Conservation (phyloP, 2,797 vertebrate genomes). For the Sebastes iracundus region DNA sequence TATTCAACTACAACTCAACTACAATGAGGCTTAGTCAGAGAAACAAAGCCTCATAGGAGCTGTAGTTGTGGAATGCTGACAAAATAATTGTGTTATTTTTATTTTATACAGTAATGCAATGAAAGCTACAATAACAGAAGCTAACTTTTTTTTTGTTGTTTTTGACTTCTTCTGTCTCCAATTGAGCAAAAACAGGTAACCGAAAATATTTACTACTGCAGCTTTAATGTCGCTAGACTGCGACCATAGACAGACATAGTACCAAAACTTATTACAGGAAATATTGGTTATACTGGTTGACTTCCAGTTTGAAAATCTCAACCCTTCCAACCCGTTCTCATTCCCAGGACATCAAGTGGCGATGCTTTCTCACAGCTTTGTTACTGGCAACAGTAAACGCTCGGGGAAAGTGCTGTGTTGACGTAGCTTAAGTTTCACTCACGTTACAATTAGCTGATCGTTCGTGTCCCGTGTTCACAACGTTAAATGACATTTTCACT, state of each 20-base stretch:
- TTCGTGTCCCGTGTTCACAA: too few species aligned
- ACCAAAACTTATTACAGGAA: not conserved
- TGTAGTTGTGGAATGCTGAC: slow-evolving; percentile 1
- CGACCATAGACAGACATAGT: not conserved
- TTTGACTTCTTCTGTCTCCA: not conserved
- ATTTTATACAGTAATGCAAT: slow-evolving; percentile 2
- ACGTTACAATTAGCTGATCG: too few species aligned
- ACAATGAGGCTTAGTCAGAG: slow-evolving; percentile 4
- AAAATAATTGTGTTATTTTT: not conserved
- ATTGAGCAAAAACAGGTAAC: not conserved
- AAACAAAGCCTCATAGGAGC: slow-evolving; percentile 23
- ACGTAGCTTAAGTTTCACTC: too few species aligned
- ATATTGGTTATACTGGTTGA: not conserved
- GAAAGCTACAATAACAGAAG: not conserved
- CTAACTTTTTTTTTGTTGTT: not conserved
- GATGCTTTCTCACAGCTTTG: too few species aligned
- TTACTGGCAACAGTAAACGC: too few species aligned
- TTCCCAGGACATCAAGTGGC: too few species aligned
- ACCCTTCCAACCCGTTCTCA: not conserved
- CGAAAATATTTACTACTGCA: not conserved
- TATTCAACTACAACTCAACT: slow-evolving; percentile 20
- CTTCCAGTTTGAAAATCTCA: not conserved
- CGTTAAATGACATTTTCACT: too few species aligned
- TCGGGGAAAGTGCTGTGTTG: too few species aligned
- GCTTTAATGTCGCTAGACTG: not conserved